phyloP scores from a whole-genome alignment of 2,888 invertebrate species.

The Aleiodes leptofemur region DNA sequence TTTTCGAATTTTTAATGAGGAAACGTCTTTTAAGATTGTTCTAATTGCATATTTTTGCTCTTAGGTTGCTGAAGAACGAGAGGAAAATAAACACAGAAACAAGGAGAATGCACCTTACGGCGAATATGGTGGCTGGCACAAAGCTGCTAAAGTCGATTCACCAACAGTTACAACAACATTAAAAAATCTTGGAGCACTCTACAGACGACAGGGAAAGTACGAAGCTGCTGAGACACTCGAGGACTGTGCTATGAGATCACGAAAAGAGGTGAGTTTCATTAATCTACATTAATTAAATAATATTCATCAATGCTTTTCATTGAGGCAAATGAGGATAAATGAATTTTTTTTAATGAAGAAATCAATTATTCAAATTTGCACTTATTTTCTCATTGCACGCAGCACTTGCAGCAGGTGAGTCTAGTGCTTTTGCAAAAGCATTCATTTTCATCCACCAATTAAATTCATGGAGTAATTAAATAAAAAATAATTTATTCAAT shows the following conservation, averaged over 20 bases:
- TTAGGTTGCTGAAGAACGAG: conserved; percentile 95
- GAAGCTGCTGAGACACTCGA: conserved; percentile 99
- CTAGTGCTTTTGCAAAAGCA: conserved; percentile 36
- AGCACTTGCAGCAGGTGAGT: conserved; percentile 72
- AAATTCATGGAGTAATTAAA: conserved; percentile 9
- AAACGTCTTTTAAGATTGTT: too few species aligned
- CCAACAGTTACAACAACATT: conserved; percentile 98
- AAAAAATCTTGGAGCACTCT: conserved; percentile 98
- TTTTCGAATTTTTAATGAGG: neutral
- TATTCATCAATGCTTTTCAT: neutral
- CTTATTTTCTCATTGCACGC: conserved; percentile 64
- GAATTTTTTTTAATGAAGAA: neutral
- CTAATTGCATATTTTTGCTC: neutral
- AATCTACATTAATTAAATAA: conserved; percentile 21
- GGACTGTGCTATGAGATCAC: conserved; percentile 96
- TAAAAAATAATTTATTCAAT: too few species aligned
- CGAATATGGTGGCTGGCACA: conserved; percentile 97
- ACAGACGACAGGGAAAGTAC: conserved; percentile 98
- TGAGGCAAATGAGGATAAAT: neutral
- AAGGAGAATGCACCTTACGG: conserved; percentile 93
- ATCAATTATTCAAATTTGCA: conserved; percentile 44
- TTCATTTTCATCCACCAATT: conserved; percentile 18
- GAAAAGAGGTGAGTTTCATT: conserved; percentile 87
- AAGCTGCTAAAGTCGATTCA: conserved; percentile 98
- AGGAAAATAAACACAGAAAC: conserved; percentile 95